These are phyloP conservation scores for Lampris incognitus DNA, from an alignment of 2,113 vertebrate species.

Conservation along the genomic window DNA sequence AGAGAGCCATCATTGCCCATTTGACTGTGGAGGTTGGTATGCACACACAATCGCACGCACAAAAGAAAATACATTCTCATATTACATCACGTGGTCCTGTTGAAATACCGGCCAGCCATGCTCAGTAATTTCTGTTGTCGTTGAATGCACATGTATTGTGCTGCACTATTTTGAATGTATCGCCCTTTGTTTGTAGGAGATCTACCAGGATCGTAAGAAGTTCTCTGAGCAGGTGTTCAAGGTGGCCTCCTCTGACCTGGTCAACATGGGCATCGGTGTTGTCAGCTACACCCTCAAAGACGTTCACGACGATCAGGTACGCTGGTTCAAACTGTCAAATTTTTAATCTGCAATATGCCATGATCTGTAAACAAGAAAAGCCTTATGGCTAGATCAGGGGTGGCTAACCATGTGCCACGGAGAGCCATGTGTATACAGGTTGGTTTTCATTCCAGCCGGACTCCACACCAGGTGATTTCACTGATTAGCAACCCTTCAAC, in stretches of 20 bases:
- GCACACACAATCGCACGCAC: not conserved
- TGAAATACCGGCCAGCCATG: no score
- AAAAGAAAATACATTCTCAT: not conserved
- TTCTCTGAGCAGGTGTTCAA: slow-evolving; percentile 97
- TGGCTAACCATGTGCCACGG: no score
- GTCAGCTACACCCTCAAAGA: slow-evolving; percentile 97
- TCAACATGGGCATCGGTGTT: slow-evolving; percentile 96
- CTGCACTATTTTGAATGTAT: not conserved
- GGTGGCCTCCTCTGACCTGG: slow-evolving; percentile 94
- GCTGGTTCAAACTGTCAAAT: not conserved
- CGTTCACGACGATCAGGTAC: slow-evolving; percentile 94
- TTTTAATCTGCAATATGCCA: not conserved
- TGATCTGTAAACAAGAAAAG: not conserved
- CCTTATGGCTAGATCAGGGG: not conserved
- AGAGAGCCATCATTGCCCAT: slow-evolving; percentile 97
- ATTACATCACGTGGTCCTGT: no score
- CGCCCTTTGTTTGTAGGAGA: slow-evolving; percentile 82
- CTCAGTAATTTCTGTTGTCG: not conserved
- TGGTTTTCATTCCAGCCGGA: no score
- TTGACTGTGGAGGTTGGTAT: slow-evolving; percentile 91
- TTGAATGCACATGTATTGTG: not conserved
- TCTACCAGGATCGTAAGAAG: slow-evolving; percentile 96
- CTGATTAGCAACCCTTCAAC: no score
- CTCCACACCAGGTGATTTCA: no score
- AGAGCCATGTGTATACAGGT: no score